phyloP scores from a whole-genome alignment of 2,797 vertebrate genomes.

The Acrossocheilus fasciatus region DNA sequence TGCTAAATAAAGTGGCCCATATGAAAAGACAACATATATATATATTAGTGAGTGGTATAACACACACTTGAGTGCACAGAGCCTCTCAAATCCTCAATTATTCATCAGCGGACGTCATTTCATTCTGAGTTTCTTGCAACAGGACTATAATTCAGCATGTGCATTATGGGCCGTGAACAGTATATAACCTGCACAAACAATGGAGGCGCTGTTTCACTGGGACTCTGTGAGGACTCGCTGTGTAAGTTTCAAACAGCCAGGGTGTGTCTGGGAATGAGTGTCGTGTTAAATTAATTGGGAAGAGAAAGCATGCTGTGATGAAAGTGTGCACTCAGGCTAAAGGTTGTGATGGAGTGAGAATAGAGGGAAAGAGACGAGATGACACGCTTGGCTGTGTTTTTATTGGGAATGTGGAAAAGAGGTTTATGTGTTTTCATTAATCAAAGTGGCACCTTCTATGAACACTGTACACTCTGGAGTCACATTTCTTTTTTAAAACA shows the following conservation, averaged over 20 bases:
- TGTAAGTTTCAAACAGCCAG: background rate
- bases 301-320: slow-evolving; percentile 7
- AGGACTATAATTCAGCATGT: background rate
- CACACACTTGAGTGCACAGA: background rate
- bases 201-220: background rate
- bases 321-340: background rate
- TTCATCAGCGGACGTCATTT: slow-evolving; percentile 39
- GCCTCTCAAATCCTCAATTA: slow-evolving; percentile 40
- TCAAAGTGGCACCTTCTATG: background rate
- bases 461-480: background rate
- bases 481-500: background rate
- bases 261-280: slow-evolving; percentile 4
- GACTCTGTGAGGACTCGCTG: background rate
- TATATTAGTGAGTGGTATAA: background rate
- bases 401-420: background rate
- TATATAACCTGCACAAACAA: background rate
- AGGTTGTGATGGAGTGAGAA: background rate
- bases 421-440: background rate
- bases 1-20: background rate
- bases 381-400: background rate
- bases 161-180: background rate
- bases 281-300: slow-evolving; percentile 22
- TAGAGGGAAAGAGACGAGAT: background rate
- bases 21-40: background rate
- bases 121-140: background rate